A percentile compares a stretch with the other conserved stretches of the same genome.
These are phyloP conservation scores for Coelopa pilipes DNA, from an alignment of 2,888 invertebrate species.

Conservation along the genomic window DNA sequence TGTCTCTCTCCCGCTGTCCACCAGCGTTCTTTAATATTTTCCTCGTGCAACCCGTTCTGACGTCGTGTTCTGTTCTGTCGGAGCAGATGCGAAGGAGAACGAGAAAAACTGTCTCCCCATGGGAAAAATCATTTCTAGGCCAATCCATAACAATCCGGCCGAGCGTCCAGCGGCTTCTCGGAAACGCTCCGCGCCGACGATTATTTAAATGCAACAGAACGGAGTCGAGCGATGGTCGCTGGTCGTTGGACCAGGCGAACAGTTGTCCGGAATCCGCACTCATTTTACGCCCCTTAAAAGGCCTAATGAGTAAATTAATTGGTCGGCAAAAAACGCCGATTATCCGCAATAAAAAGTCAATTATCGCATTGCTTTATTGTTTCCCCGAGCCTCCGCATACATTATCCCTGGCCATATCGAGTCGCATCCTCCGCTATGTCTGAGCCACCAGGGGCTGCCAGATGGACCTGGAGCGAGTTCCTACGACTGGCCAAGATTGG, in stretches of 20 bases:
- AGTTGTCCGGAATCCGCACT: constrained; percentile 11
- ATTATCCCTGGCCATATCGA: background rate
- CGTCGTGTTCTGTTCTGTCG: background rate
- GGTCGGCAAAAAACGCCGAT: constrained; percentile 11
- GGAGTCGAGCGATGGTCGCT: background rate
- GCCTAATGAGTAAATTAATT: constrained; percentile 35
- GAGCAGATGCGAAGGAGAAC: background rate
- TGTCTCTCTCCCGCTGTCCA: too few species aligned
- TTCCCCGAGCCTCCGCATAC: background rate
- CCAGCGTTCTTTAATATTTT: background rate
- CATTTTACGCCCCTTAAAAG: constrained; percentile 31
- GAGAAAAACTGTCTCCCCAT: background rate
- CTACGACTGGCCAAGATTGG: background rate
- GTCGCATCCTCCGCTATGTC: background rate
- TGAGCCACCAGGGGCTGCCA: background rate
- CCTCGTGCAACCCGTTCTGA: background rate
- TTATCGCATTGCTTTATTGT: constrained; percentile 21
- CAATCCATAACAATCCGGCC: constrained; percentile 12
- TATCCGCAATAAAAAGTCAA: constrained; percentile 31
- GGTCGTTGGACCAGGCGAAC: background rate
- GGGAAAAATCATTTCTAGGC: constrained; percentile 25
- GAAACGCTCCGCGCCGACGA: background rate
- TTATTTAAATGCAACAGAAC: constrained; percentile 24
- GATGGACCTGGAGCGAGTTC: background rate
- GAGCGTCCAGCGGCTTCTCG: background rate